A percentile compares a stretch with the other conserved stretches of the same genome.
Evolutionary conservation across 92 coral and sea anemone genomes (phyloP).

Genomic region (Siderastrea siderea): DNA sequence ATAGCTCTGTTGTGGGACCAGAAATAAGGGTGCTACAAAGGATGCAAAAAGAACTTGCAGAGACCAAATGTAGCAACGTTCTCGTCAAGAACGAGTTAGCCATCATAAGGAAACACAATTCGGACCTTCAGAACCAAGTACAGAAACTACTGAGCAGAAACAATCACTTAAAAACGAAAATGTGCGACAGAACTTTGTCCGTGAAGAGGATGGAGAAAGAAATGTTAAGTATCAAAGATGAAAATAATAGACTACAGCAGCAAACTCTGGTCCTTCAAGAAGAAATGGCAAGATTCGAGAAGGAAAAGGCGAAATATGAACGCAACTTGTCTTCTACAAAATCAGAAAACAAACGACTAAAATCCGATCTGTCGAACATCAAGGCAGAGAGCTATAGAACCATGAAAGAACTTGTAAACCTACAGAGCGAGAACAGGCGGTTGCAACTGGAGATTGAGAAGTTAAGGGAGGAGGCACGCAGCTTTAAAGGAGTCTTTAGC

Average conservation of each 20-base stretch:
- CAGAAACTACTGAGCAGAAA: constrained; percentile 86
- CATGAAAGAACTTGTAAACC: constrained; percentile 82
- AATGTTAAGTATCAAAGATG: constrained; percentile 65
- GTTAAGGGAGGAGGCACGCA: constrained; percentile 34
- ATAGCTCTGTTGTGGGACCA: constrained; percentile 53
- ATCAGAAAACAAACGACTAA: constrained; percentile 83
- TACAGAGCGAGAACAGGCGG: constrained; percentile 86
- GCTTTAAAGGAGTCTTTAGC: constrained; percentile 45
- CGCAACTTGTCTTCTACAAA: constrained; percentile 81
- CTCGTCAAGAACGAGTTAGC: constrained; percentile 84
- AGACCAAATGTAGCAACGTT: constrained; percentile 83
- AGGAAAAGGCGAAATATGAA: constrained; percentile 80
- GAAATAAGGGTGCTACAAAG: constrained; percentile 70
- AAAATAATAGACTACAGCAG: constrained; percentile 76
- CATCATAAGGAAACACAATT: constrained; percentile 79
- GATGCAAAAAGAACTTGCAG: constrained; percentile 87
- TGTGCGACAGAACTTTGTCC: constrained; percentile 78
- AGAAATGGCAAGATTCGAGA: constrained; percentile 78
- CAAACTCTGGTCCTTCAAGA: constrained; percentile 73
- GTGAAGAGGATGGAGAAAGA: constrained; percentile 84
- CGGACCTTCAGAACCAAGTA: constrained; percentile 83
- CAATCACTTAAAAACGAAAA: constrained; percentile 81
- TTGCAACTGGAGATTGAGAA: constrained; percentile 82
- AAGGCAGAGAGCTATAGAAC: constrained; percentile 84
- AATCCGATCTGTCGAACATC: constrained; percentile 72